Base-by-base conservation (phyloP, 64 coral and sea anemone species). In the Porites lutea region DNA sequence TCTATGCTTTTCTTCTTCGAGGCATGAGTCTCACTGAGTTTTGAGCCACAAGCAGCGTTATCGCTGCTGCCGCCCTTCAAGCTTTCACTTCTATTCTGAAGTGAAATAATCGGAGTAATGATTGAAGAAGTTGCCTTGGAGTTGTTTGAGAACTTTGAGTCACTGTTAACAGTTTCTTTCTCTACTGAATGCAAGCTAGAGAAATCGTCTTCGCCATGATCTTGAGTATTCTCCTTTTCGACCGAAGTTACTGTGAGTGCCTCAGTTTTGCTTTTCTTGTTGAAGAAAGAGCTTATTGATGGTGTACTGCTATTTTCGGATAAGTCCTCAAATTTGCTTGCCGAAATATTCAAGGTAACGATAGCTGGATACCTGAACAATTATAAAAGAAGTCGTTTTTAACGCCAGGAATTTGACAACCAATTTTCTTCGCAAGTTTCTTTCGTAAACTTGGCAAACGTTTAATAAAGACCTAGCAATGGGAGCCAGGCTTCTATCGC, bases 301-400 rank as follows among this genome's bases (percentile, higher is more conserved):
- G 93, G 90, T 2, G 90, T 93, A 16, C 66, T 58, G 16, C 52
- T 47, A 21, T 74, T 71, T 22, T 87, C 57, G 18, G 59, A 63
- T 66, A 84, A 73, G 10, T 98, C 96, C 11, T 83, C 88, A 83
- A 98, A 98, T 84, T 98, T 98, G 55, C 93, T 95, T 37, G 93
- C 96, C 82, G 81, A 84, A 15, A 98, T 71, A 18, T 91, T 13
- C 12, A 98, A 77, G 43, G 64, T 72, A 49, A 88, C 79, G 13
- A 98, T 93, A 5, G 87, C 93, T 6, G 96, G 96, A 69, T 91
- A 72, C 96, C 96, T 98, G 84, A 61, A 75, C 79, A 21, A 78
- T 74, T 59, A 37, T 37, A 37, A 65, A 59, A 37, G 54, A 54
- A 18, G 8, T 8, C 16, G 13, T 68, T 59, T 21, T 23, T 62